Base-by-base conservation (phyloP, 2,797 vertebrate genomes). In the Merluccius polli region DNA sequence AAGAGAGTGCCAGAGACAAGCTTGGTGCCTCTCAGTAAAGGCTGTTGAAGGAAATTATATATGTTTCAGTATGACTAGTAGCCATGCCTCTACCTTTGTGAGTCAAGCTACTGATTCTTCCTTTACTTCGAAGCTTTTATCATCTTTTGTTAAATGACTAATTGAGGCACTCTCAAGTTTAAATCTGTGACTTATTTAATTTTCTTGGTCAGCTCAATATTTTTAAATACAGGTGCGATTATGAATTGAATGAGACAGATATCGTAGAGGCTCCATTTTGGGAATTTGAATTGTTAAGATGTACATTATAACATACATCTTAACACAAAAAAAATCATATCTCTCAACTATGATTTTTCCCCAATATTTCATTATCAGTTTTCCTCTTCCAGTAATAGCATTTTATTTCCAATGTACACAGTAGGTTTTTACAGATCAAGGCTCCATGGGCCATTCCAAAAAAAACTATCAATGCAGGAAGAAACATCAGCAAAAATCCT, bases 391-490 rank as follows among this genome's bases (percentile, higher is more conserved):
- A 83, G 87, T 88, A 91, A 89, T 83, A 81, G 84, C 83, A 89
- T 92, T 87, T 88, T 79, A 84, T 89, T 88, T 92, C 88, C 89
- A 86, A 91, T 92, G 89, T 84, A 77, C 84, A 74, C 81, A 76
- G 85, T 87, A 78, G 87, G 84, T 89, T 90, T 90, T 90, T 89
- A 91, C 90, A 90, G 88, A 90, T 91, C 88, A 90, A 87, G 86
- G 89, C 89, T 87, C 90, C 87, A 87, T 83, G 77, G 85, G 85
- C 85, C 86, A 90, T 91, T 90, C 84, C 87, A 87, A 92, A 87
- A 90, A 89, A 90, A 91, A 87, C 83, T 85, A 90, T 90, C 90
- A 89, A 91, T 90, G 92, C 89, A 84, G 90, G 87, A 89, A 85
- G 87, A 91, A 87, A 87, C 89, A 89, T 92, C 91, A 92, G 92